Conservation (phyloP, 1,140 invertebrate genomes). For the Papilio aristodemus region DNA sequence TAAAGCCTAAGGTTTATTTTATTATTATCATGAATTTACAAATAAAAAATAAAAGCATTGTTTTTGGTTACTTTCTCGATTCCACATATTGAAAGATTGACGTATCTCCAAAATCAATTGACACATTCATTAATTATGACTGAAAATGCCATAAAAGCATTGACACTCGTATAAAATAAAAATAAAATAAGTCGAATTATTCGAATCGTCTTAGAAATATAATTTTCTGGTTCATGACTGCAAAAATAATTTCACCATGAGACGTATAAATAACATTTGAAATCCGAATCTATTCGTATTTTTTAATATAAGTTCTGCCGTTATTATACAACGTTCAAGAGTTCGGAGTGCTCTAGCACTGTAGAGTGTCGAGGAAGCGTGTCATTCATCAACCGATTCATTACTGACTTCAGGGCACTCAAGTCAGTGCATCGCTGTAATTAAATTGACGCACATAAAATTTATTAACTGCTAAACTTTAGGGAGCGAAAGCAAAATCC, state of each 20-base stretch:
- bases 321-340: background rate
- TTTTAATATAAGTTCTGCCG: background rate
- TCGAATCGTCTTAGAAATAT: too few relatives aligned
- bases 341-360: background rate
- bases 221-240: too few relatives aligned
- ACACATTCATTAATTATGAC: too few relatives aligned
- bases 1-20: background rate
- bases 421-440: background rate
- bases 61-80: too few relatives aligned
- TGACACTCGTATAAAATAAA: too few relatives aligned
- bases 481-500: background rate
- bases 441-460: background rate
- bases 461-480: background rate
- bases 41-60: background rate
- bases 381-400: background rate
- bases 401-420: background rate
- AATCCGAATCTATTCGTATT: too few relatives aligned
- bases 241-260: too few relatives aligned
- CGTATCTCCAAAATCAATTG: too few relatives aligned
- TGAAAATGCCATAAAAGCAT: too few relatives aligned
- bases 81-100: too few relatives aligned
- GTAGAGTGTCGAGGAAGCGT: background rate
- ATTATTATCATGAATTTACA: background rate
- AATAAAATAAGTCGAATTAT: too few relatives aligned
- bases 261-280: too few relatives aligned